Percentiles rank a stretch among this genome's conserved stretches.
phyloP scores from a whole-genome alignment of 37 sponge, comb jelly and placozoan genomes.

The Beroe forskalii region DNA sequence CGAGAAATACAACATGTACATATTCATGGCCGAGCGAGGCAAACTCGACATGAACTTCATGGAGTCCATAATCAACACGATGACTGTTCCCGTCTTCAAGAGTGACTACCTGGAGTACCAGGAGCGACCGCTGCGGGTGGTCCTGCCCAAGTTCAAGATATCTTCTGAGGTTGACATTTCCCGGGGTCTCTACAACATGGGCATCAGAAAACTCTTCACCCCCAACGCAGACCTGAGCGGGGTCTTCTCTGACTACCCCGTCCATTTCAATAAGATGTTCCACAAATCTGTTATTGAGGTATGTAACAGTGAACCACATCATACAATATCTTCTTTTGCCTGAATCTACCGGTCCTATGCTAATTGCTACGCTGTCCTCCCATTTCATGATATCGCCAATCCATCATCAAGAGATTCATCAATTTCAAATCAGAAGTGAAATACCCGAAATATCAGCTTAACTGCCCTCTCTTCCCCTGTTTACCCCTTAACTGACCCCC shows the following conservation, averaged over 20 bases:
- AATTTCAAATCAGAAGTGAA: background rate
- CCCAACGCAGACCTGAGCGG: slow-evolving; percentile 34
- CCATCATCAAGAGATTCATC: background rate
- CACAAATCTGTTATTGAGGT: slow-evolving; percentile 45
- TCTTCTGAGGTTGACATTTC: slow-evolving; percentile 38
- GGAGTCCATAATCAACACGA: slow-evolving; percentile 10
- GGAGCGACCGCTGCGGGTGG: slow-evolving; percentile 15
- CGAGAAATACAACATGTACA: slow-evolving; percentile 47
- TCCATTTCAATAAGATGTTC: slow-evolving; percentile 51
- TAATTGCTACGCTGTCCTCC: no score
- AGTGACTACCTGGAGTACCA: slow-evolving; percentile 33
- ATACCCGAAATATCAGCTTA: background rate
- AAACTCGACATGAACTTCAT: slow-evolving; percentile 40
- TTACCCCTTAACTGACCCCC: no score
- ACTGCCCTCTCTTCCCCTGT: no score
- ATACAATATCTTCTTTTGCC: no score
- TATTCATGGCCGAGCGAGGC: slow-evolving; percentile 45
- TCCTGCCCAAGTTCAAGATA: slow-evolving; percentile 46
- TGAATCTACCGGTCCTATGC: no score
- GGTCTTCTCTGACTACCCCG: background rate
- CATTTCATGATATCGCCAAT: no score
- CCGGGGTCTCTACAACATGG: background rate
- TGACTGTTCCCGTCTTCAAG: slow-evolving; percentile 24
- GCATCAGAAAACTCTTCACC: background rate
- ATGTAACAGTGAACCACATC: no score